Percentiles rank a stretch among this genome's conserved stretches.
These are phyloP conservation scores for Bursaphelenchus mucronatus DNA, from an alignment of 1,140 invertebrate genomes.

Conservation along the genomic window DNA sequence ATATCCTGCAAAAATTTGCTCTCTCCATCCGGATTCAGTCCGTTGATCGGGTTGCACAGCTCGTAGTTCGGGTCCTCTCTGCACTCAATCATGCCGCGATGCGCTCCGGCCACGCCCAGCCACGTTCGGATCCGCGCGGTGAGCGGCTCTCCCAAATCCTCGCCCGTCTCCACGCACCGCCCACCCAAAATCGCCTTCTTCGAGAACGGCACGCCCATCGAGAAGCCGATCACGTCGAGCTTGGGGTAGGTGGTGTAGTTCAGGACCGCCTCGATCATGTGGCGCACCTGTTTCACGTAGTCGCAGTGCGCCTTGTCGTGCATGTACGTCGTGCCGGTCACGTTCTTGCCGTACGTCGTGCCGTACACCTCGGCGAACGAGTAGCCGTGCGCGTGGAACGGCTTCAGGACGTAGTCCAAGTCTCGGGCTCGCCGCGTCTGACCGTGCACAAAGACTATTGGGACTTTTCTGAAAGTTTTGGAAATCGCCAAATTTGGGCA, in stretches of 20 bases:
- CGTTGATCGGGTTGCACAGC: conserved; percentile 27
- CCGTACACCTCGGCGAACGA: conserved; percentile 13
- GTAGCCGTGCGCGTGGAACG: conserved; percentile 5
- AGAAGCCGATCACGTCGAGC: conserved; percentile 56
- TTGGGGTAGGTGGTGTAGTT: conserved; percentile 51
- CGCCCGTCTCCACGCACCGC: conserved; percentile 40
- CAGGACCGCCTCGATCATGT: conserved; percentile 57
- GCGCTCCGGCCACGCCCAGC: conserved; percentile 43
- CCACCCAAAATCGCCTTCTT: conserved; percentile 57
- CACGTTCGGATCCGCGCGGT: conserved; percentile 34
- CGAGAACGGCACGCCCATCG: conserved; percentile 53
- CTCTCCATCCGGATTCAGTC: conserved; percentile 11
- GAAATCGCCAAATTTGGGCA: too few species aligned
- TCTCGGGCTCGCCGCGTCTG: not conserved
- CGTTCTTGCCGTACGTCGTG: conserved; percentile 20
- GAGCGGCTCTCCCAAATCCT: conserved; percentile 33
- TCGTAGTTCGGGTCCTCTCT: conserved; percentile 14
- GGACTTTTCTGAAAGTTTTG: conserved; percentile 12
- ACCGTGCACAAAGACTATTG: conserved; percentile 22
- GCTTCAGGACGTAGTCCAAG: not conserved
- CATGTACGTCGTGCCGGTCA: conserved; percentile 24
- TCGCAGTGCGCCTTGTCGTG: conserved; percentile 36
- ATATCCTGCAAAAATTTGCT: conserved; percentile 9
- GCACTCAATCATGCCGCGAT: conserved; percentile 20
- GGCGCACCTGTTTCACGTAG: conserved; percentile 48